Evolutionary conservation across 2,797 vertebrate genomes (phyloP), one percentile per base, ranked within the genome.

Genomic region (Pterois miles): DNA sequence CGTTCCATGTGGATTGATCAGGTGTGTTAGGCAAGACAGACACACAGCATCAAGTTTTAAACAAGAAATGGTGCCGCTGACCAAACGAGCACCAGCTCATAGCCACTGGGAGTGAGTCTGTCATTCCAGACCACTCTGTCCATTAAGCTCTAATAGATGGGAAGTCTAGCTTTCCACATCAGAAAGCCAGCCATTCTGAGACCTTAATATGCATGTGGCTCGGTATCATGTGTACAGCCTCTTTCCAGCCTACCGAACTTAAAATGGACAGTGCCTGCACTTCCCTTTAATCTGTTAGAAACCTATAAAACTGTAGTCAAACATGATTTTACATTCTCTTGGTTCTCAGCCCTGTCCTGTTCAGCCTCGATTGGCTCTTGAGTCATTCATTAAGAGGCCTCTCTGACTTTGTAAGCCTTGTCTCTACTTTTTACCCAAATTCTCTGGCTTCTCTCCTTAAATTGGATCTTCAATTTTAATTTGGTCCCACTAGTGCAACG

Each of bases 381-480:
- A 72, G 73, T 80, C 82, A 74, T 72, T 90, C 78, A 73, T 89
- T 90, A 86, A 68, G 5, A 90, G 65, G 23, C 54, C 22, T 77
- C 4, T 40, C 58, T 29, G 67, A 48, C 59, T 80, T 89, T 48
- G 20, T 59, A n/a, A 57, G 53, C 71, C 38, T 73, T 67, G 75
- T 81, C 82, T 75, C 22, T 71, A 36, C 54, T 76, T 65, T 59
- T 68, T 81, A 76, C 72, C 70, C 71, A 82, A 81, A 81, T 84
- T 82, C 68, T 76, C 52, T 8, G 29, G 60, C 80, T 72, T 84
- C 67, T 71, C 78, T 81, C 73, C 86, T 67, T 78, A 88, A 92
- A 91, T 65, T 56, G 85, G 76, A 86, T 90, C 87, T 91, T 92
- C 76, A 84, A 68, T 89, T 89, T 91, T 91, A 90, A 93, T 93